phyloP scores from a whole-genome alignment of 2,113 vertebrate genomes.

The Dromiciops gliroides region DNA sequence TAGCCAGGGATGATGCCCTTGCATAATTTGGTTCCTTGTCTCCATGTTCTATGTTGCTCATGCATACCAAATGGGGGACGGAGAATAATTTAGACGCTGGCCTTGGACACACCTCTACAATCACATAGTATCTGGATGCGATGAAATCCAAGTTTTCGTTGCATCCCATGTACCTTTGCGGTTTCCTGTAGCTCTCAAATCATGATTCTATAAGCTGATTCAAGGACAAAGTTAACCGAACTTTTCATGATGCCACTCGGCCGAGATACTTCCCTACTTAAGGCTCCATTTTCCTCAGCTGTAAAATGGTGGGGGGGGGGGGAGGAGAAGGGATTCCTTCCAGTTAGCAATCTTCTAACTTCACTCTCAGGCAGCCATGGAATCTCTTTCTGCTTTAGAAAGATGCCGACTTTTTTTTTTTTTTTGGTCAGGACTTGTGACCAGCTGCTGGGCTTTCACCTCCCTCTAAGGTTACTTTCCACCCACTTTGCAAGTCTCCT shows the following conservation, averaged over 20 bases:
- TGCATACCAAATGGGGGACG: neutral
- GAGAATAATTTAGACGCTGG: neutral
- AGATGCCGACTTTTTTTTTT: neutral
- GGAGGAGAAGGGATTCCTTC: neutral
- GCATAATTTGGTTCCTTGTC: neutral
- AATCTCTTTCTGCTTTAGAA: neutral
- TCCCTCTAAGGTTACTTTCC: neutral
- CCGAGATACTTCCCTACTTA: neutral
- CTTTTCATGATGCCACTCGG: neutral
- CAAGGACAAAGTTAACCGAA: neutral
- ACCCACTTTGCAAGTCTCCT: neutral
- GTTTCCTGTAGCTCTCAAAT: neutral
- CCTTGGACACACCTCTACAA: neutral
- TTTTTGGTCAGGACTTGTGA: neutral
- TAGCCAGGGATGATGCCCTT: neutral
- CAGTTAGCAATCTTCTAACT: neutral
- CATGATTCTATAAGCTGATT: neutral
- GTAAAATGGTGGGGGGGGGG: neutral
- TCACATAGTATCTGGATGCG: neutral
- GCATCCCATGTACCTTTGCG: neutral
- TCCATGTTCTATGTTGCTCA: neutral
- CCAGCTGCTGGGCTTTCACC: neutral
- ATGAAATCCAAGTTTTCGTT: neutral
- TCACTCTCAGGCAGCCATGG: neutral
- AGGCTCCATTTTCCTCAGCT: neutral